Evolutionary conservation across 1,140 invertebrate genomes (phyloP), one percentile per base, ranked within the genome.

Genomic region (Pseudobourletiella spinata): DNA sequence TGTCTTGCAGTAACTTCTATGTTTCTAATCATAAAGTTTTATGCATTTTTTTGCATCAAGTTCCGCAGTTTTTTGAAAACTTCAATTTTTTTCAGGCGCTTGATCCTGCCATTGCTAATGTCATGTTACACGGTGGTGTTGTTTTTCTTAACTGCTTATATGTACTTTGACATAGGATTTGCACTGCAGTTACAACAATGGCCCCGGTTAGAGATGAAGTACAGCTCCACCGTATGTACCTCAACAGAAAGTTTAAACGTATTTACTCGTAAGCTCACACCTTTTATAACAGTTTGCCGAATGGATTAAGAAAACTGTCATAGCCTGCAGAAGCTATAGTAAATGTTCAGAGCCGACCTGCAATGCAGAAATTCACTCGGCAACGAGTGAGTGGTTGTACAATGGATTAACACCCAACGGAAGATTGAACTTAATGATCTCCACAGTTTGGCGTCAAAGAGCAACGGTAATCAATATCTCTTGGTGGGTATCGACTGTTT

Each of bases 391-490:
- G 59, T 61, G 0, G 6, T 44, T 8, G 35, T 46, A 0, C 6
- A 1, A 3, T 46, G 51, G 1, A 61, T 61, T 11, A 52, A 61
- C 25, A 20, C 35, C 6, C 59, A 61, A 24, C 56, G 59, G 59
- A 18, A 25, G 1, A 24, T n/a, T 1, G 59, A 61, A 8, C 29
- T 61, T 1, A 30, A 35, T 0, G n/a, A 22, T 2, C 25, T 61
- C 14, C 3, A n/a, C 1, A 54, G 54, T 20, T 48, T 26, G 25
- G 20, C 22, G 8, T 8, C 2, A 6, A 25, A 32, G 15, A 16
- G 29, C 22, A 61, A 61, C 35, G 18, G 25, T 0, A 24, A 42
- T 1, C n/a, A 39, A 3, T 61, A 35, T 44, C n/a, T 61, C 0
- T 52, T 52, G 6, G 24, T 26, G 25, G 14, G 24, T 1, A 52